Evolutionary conservation across 2,888 invertebrate genomes (phyloP).

Genomic region (Cheilosia grossa): DNA sequence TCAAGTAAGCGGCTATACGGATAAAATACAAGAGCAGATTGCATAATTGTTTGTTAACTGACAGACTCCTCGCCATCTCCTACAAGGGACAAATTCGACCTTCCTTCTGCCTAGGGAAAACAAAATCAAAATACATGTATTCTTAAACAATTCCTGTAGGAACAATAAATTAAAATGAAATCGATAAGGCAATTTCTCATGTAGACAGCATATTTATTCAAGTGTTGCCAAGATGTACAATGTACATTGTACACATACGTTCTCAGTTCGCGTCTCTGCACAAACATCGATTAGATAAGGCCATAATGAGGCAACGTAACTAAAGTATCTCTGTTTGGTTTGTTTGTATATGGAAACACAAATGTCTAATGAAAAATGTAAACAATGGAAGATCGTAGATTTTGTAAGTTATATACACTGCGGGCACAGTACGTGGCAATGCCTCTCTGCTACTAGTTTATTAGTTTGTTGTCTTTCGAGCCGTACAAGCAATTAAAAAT

Average conservation of each 20-base stretch:
- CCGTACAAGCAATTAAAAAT: not conserved
- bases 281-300: constrained; percentile 22
- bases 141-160: not conserved
- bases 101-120: not conserved
- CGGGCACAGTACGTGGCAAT: not conserved
- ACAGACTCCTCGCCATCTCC: too few relatives aligned
- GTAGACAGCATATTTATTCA: constrained; percentile 10
- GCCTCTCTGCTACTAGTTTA: not conserved
- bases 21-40: too few relatives aligned
- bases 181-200: not conserved
- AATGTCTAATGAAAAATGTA: not conserved
- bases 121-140: not conserved
- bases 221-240: not conserved
- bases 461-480: constrained; percentile 1
- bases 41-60: too few relatives aligned
- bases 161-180: not conserved
- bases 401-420: not conserved
- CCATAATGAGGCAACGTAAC: not conserved
- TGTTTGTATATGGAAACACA: constrained; percentile 2
- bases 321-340: not conserved
- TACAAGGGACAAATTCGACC: too few relatives aligned
- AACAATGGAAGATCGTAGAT: not conserved
- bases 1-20: too few relatives aligned
- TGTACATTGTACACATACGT: too few relatives aligned
- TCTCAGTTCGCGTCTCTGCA: not conserved